A percentile compares a stretch with the other conserved stretches of the same genome.
Evolutionary conservation across 2,113 vertebrate species (phyloP).

Genomic region (Ciconia maguari): DNA sequence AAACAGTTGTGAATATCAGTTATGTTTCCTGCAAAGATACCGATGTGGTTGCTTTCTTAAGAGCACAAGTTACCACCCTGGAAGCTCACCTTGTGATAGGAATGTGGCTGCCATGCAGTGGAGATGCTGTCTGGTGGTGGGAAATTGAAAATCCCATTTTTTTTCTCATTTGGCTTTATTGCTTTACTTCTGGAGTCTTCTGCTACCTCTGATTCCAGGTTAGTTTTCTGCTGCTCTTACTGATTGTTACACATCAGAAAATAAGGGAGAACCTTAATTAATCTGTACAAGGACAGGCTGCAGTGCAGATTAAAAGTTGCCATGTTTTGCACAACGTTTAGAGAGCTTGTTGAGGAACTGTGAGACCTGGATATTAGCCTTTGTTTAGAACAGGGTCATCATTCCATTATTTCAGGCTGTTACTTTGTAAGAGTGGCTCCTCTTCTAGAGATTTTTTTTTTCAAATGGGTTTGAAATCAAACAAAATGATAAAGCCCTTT

Average conservation of each 20-base stretch:
- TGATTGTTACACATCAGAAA: not conserved
- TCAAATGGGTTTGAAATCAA: not conserved
- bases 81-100: not conserved
- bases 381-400: not conserved
- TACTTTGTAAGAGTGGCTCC: not conserved
- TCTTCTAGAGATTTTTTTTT: not conserved
- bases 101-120: not conserved
- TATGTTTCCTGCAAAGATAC: not conserved
- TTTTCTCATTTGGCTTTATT: not conserved
- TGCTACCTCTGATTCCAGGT: not conserved
- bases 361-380: not conserved
- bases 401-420: not conserved
- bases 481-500: not conserved
- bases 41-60: not conserved
- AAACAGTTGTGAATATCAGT: not conserved
- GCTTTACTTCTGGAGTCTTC: not conserved
- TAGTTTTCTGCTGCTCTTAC: not conserved
- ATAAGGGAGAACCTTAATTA: not conserved
- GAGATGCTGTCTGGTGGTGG: not conserved
- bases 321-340: not conserved
- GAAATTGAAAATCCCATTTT: not conserved
- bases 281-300: not conserved
- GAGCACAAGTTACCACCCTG: not conserved
- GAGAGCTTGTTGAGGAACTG: not conserved
- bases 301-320: not conserved